phyloP scores from a whole-genome alignment of 2,797 vertebrate genomes.

The Coluber constrictor region DNA sequence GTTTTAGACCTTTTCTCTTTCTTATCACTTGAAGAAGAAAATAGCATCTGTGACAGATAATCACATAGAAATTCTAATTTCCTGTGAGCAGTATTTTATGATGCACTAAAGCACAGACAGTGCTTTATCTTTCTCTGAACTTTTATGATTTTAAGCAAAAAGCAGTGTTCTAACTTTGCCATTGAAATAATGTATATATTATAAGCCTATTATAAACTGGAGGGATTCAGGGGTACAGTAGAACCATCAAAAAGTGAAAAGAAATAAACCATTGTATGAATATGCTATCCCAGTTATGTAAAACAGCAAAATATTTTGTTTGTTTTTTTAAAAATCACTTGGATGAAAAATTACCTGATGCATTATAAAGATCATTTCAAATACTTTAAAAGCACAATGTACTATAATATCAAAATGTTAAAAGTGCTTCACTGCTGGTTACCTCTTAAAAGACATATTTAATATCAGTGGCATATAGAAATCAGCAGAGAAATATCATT shows the following conservation, averaged over 20 bases:
- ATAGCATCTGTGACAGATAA: neutral
- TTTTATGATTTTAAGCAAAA: neutral
- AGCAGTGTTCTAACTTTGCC: constrained; percentile 12
- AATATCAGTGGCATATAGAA: neutral
- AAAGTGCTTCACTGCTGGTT: neutral
- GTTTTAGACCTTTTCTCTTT: constrained; percentile 9
- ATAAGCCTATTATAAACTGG: neutral
- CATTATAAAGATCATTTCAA: neutral
- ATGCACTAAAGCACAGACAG: neutral
- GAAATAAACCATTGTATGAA: neutral
- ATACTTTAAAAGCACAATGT: neutral
- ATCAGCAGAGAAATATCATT: neutral
- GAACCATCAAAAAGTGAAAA: neutral
- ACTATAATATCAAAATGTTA: neutral
- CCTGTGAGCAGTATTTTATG: constrained; percentile 28
- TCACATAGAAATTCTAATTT: constrained; percentile 40
- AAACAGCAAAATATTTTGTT: neutral
- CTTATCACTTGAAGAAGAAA: constrained; percentile 35
- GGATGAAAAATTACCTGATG: neutral
- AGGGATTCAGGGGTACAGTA: neutral
- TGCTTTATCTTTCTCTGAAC: constrained; percentile 12
- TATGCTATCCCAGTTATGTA: neutral
- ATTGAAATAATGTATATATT: neutral
- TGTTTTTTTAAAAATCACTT: too few species aligned
- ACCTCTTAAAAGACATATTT: neutral